Evolutionary conservation across 2,113 vertebrate genomes (phyloP).

Genomic region (Mugil cephalus): DNA sequence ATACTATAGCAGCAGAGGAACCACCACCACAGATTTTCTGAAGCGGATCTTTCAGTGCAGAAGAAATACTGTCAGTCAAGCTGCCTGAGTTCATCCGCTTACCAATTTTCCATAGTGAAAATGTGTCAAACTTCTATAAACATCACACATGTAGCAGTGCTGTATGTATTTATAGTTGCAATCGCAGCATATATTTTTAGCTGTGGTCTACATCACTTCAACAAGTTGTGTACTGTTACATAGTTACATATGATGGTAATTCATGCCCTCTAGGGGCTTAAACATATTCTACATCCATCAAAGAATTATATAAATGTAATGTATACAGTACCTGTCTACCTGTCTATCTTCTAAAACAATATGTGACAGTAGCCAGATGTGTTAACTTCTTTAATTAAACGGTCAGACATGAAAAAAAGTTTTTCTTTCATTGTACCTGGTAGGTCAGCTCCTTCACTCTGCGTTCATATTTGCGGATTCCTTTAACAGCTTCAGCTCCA

Average conservation of each 20-base stretch:
- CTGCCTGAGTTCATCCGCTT: background rate
- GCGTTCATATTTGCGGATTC: slow-evolving; percentile 81
- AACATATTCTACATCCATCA: slow-evolving; percentile 26
- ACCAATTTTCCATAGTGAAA: slow-evolving; percentile 21
- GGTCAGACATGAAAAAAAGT: background rate
- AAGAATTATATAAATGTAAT: background rate
- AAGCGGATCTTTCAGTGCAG: background rate
- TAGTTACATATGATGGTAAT: slow-evolving; percentile 40
- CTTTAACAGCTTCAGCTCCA: slow-evolving; percentile 78
- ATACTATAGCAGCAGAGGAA: background rate
- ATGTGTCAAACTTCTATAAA: slow-evolving; percentile 16
- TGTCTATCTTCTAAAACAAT: no score
- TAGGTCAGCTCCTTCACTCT: slow-evolving; percentile 82
- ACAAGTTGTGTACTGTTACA: background rate
- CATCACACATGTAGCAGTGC: slow-evolving; percentile 9
- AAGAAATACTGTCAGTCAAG: slow-evolving; percentile 9
- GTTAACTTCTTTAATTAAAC: background rate
- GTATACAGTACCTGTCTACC: no score
- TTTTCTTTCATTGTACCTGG: slow-evolving; percentile 68
- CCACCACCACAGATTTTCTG: background rate
- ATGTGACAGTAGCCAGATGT: background rate
- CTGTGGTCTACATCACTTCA: background rate
- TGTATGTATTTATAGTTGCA: background rate
- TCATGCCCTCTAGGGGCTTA: slow-evolving; percentile 66
- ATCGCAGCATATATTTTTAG: slow-evolving; percentile 18